phyloP scores from a whole-genome alignment of 2,113 vertebrate genomes.

The Labrus mixtus region DNA sequence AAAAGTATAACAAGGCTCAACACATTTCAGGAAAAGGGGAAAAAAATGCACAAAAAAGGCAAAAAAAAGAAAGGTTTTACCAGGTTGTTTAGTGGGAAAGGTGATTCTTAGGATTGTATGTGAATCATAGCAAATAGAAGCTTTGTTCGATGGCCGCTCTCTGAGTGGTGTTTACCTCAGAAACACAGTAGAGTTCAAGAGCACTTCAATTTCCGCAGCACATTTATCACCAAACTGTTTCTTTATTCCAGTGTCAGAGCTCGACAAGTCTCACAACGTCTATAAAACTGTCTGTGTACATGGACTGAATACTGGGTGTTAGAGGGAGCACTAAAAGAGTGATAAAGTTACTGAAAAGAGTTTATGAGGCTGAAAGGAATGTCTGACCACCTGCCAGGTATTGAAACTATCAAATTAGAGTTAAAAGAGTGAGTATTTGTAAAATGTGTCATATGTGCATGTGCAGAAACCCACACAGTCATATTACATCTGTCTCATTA shows the following conservation, averaged over 20 bases:
- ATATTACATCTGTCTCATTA: background rate
- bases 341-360: background rate
- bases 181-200: slow-evolving; percentile 29
- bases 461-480: background rate
- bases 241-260: slow-evolving; percentile 19
- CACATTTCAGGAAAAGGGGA: background rate
- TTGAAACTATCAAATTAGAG: background rate
- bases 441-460: background rate
- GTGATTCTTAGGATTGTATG: slow-evolving; percentile 31
- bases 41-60: background rate
- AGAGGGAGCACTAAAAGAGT: background rate
- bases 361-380: slow-evolving; percentile 10
- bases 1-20: background rate
- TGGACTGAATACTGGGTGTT: slow-evolving; percentile 16
- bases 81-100: slow-evolving; percentile 16
- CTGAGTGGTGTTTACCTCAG: slow-evolving; percentile 34
- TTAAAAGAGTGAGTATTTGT: background rate
- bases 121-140: slow-evolving; percentile 34
- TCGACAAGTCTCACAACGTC: slow-evolving; percentile 27
- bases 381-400: slow-evolving; percentile 17
- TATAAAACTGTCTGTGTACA: slow-evolving; percentile 18
- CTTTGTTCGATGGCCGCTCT: slow-evolving; percentile 26
- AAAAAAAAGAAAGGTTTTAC: background rate
- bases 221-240: slow-evolving; percentile 36
- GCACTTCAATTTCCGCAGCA: slow-evolving; percentile 32